Evolutionary conservation across 2,888 invertebrate genomes (phyloP).

Genomic region (Drosophila buzzatii): DNA sequence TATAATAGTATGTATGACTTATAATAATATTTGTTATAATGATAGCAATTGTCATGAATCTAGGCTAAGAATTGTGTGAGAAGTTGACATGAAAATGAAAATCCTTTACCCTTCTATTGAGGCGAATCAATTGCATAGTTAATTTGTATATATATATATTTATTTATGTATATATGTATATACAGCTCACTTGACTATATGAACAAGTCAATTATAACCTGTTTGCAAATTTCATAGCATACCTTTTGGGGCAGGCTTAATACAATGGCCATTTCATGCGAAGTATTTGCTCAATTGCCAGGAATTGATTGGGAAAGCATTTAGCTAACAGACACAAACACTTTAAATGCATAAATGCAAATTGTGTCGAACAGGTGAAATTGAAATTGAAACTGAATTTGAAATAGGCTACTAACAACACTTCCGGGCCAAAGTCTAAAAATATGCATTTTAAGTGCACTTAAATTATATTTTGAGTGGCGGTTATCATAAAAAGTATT

Average conservation of each 20-base stretch:
- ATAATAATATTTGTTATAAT: too few relatives aligned
- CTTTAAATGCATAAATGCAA: not conserved
- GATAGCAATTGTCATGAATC: too few relatives aligned
- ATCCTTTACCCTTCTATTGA: too few relatives aligned
- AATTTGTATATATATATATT: too few relatives aligned
- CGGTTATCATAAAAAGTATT: constrained; percentile 2
- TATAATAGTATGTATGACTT: too few relatives aligned
- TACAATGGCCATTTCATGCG: not conserved
- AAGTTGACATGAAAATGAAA: too few relatives aligned
- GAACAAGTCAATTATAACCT: too few relatives aligned
- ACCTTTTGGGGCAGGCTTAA: not conserved
- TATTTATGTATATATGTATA: too few relatives aligned
- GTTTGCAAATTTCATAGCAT: constrained; percentile 2
- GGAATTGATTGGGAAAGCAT: not conserved
- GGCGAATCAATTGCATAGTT: too few relatives aligned
- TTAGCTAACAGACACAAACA: not conserved
- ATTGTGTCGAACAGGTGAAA: not conserved
- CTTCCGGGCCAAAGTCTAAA: not conserved
- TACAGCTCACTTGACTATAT: too few relatives aligned
- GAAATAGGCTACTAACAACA: not conserved
- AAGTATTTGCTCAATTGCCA: not conserved
- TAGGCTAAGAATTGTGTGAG: too few relatives aligned
- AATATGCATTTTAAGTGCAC: constrained; percentile 22
- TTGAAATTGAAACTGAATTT: not conserved
- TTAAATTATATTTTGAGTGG: constrained; percentile 5